phyloP scores from a whole-genome alignment of 35 echinoderm and acorn worm genomes.

The Ophiothrix spiculata region DNA sequence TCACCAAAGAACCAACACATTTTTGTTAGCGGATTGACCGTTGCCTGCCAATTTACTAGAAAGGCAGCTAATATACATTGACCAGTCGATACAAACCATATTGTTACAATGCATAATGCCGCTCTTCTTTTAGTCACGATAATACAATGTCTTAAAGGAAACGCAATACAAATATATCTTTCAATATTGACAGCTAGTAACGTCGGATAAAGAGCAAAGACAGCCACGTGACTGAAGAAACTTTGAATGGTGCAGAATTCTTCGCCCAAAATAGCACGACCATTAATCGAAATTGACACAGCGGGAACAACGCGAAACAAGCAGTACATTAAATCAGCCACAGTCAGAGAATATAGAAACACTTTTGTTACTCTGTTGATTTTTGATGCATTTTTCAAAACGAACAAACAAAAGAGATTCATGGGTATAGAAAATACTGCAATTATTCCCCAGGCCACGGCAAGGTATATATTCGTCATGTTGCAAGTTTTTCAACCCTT shows the following conservation, averaged over 20 bases:
- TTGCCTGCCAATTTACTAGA: not conserved
- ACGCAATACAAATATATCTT: conserved; percentile 16
- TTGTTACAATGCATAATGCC: not conserved
- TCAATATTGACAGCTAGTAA: conserved; percentile 21
- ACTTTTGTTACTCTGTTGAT: conserved; percentile 16
- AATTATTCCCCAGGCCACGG: not conserved
- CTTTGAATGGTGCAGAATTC: conserved; percentile 8
- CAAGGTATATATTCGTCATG: not conserved
- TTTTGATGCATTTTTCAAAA: not conserved
- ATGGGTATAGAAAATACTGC: not conserved
- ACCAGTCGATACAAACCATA: not conserved
- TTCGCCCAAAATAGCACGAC: not conserved
- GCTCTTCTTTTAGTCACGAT: not conserved
- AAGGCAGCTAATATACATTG: not conserved
- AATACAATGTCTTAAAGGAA: not conserved
- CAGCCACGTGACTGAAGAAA: not conserved
- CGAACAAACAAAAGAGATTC: not conserved
- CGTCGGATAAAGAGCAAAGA: not conserved
- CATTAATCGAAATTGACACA: not conserved
- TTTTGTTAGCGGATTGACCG: no score
- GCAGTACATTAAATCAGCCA: conserved; percentile 12
- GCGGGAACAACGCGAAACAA: not conserved
- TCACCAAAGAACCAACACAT: no score
- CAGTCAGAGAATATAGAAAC: conserved; percentile 16
- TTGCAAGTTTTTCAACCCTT: no score